Conservation (phyloP, 2,113 vertebrate genomes). For the Caracal caracal region DNA sequence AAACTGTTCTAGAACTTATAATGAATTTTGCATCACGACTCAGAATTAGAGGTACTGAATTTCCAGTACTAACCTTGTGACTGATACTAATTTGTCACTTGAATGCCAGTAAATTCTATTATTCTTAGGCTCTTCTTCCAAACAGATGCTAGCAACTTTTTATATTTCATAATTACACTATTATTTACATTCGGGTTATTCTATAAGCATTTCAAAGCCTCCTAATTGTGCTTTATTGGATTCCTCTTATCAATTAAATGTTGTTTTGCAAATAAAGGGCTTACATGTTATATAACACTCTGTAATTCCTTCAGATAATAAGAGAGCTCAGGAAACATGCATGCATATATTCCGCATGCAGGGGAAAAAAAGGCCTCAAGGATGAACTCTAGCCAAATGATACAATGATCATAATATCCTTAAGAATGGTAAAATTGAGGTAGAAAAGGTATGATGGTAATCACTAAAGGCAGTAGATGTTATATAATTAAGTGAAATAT, state of each 20-base stretch:
- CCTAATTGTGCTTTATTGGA: background rate
- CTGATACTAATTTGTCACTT: background rate
- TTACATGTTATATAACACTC: background rate
- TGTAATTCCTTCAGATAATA: constrained; percentile 21
- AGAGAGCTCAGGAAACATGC: background rate
- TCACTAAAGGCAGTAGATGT: background rate
- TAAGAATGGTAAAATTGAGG: background rate
- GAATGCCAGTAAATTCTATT: background rate
- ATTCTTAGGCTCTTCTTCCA: background rate
- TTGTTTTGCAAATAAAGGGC: constrained; percentile 25
- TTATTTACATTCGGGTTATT: constrained; percentile 5
- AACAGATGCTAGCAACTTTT: background rate
- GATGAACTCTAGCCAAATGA: background rate
- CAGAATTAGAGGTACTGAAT: background rate
- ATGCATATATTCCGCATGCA: background rate
- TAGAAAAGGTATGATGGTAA: background rate
- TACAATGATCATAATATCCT: background rate
- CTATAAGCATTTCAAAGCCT: background rate
- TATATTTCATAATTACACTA: background rate
- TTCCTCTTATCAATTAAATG: constrained; percentile 18
- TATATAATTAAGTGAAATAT: background rate
- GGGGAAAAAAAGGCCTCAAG: background rate
- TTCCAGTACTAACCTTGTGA: background rate
- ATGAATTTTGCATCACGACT: background rate
- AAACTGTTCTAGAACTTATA: constrained; percentile 33